A percentile compares a stretch with the other conserved stretches of the same genome.
Evolutionary conservation across 2,797 vertebrate genomes (phyloP).

Genomic region (Mus caroli): DNA sequence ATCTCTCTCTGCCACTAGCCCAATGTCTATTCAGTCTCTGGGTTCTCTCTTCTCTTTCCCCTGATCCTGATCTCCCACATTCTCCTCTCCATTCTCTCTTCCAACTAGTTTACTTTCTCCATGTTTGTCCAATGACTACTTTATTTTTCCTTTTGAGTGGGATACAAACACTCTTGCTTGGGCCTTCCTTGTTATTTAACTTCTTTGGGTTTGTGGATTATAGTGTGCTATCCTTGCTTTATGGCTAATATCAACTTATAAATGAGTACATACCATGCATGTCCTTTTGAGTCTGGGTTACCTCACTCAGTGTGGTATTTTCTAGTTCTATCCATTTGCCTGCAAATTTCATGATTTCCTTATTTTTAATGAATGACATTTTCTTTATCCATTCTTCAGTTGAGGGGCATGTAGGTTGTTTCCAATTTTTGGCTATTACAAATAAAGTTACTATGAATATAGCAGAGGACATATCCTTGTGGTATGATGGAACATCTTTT

Average conservation of each 20-base stretch:
- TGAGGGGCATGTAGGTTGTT: not conserved
- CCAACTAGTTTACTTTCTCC: not conserved
- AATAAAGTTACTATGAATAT: not conserved
- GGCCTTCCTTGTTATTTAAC: not conserved
- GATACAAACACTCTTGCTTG: not conserved
- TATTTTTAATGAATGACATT: not conserved
- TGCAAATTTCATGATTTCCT: not conserved
- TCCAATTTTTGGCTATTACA: not conserved
- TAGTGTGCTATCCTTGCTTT: not conserved
- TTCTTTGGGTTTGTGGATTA: not conserved
- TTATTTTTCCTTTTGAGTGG: not conserved
- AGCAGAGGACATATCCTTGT: not conserved
- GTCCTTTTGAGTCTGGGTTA: not conserved
- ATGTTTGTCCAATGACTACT: not conserved
- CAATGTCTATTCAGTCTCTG: not conserved
- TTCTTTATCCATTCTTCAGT: not conserved
- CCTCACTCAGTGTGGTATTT: not conserved
- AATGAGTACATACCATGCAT: not conserved
- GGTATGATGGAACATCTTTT: not conserved
- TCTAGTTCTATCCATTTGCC: not conserved
- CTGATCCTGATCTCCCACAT: not conserved
- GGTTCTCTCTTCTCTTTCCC: not conserved
- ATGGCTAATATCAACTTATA: not conserved
- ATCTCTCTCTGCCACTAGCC: not conserved
- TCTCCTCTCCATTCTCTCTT: not conserved